Evolutionary conservation across 1,140 invertebrate species (phyloP).

Genomic region (Amyelois transitella): DNA sequence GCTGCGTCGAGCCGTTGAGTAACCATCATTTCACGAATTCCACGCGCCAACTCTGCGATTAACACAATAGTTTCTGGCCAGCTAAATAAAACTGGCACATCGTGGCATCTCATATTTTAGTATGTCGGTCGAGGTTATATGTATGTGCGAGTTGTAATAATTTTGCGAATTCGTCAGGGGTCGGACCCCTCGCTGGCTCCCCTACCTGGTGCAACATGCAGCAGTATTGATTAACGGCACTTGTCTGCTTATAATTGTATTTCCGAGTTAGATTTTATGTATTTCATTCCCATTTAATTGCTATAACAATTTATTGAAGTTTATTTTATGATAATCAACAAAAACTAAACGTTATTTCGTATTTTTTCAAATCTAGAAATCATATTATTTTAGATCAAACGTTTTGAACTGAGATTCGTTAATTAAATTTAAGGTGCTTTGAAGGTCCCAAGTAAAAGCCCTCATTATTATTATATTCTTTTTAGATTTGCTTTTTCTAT

Average conservation of each 20-base stretch:
- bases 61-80: neutral
- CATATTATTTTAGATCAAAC: too few species aligned
- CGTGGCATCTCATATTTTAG: neutral
- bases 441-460: neutral
- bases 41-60: neutral
- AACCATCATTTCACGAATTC: neutral
- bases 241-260: conserved; percentile 20
- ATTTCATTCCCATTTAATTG: neutral
- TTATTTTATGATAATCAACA: neutral
- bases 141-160: conserved; percentile 11
- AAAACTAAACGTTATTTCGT: too few species aligned
- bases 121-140: conserved; percentile 10
- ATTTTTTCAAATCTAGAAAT: too few species aligned
- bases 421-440: neutral
- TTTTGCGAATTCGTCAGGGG: conserved; percentile 25
- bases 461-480: neutral
- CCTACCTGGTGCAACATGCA: conserved; percentile 31
- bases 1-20: neutral
- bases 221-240: conserved; percentile 40
- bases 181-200: conserved; percentile 25
- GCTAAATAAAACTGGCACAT: neutral
- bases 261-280: conserved; percentile 4
- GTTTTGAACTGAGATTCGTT: too few species aligned
- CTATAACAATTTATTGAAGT: neutral
- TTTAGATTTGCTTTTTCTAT: neutral